A percentile compares a stretch with the other conserved stretches of the same genome.
Conservation (phyloP, 2,888 invertebrate species). For the Andrena bicolor region DNA sequence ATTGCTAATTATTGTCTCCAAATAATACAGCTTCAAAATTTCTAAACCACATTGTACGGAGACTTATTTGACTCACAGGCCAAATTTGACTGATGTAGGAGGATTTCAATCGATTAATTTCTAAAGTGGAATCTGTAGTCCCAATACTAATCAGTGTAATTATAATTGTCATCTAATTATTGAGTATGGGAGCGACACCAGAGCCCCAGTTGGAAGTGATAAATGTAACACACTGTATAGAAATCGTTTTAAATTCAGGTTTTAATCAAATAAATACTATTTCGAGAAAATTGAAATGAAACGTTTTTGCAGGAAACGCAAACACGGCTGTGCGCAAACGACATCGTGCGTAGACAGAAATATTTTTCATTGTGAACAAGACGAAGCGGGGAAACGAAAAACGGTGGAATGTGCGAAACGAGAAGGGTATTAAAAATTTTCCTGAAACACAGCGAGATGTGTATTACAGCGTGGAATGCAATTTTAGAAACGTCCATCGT, state of each 20-base stretch:
- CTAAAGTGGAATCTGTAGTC: too few species aligned
- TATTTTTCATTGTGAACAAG: slow-evolving; percentile 23
- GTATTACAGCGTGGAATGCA: slow-evolving; percentile 50
- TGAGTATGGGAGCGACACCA: too few species aligned
- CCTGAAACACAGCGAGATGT: slow-evolving; percentile 23
- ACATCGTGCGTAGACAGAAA: background rate
- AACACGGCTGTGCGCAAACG: too few species aligned
- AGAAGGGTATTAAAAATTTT: slow-evolving; percentile 31
- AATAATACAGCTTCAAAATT: too few species aligned
- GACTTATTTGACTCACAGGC: too few species aligned
- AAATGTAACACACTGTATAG: background rate
- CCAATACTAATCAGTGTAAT: too few species aligned
- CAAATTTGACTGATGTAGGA: too few species aligned
- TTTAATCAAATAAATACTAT: background rate
- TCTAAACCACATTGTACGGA: too few species aligned
- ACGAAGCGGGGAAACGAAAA: background rate
- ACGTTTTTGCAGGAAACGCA: background rate
- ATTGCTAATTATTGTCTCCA: too few species aligned
- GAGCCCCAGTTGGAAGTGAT: background rate
- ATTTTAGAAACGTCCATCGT: slow-evolving; percentile 56
- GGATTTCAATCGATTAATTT: too few species aligned
- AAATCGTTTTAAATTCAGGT: background rate
- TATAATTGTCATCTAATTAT: too few species aligned
- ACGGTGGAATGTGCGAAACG: slow-evolving; percentile 23
- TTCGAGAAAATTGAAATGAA: background rate